A percentile compares a stretch with the other conserved stretches of the same genome.
These are phyloP conservation scores for Aplochiton taeniatus DNA, from an alignment of 2,797 vertebrate species.

Conservation along the genomic window DNA sequence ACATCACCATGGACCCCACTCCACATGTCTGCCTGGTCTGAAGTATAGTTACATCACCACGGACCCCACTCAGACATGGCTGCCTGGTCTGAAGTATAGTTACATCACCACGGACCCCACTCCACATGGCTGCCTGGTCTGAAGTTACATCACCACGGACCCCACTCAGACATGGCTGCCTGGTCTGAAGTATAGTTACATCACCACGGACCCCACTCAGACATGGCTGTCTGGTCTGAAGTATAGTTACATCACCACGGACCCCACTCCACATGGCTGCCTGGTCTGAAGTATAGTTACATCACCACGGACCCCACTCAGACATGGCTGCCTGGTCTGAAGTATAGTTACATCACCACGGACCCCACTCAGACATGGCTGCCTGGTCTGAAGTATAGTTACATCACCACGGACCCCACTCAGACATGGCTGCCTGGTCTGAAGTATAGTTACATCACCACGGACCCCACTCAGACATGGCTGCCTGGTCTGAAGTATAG, in stretches of 20 bases:
- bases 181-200: constrained; percentile 55
- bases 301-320: too few species aligned
- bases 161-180: too few species aligned
- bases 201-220: too few species aligned
- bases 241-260: too few species aligned
- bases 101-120: too few species aligned
- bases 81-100: constrained; percentile 57
- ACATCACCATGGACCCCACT: too few species aligned
- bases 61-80: too few species aligned
- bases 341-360: constrained; percentile 19
- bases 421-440: constrained; percentile 43
- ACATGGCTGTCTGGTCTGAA: constrained; percentile 50
- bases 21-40: constrained; percentile 42
- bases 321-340: constrained; percentile 51
- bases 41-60: too few species aligned
- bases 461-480: constrained; percentile 1
- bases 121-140: constrained; percentile 50
- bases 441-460: constrained; percentile 16
- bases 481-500: constrained; percentile 52
- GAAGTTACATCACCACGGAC: too few species aligned
- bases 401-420: too few species aligned
- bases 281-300: constrained; percentile 53
- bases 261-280: too few species aligned
- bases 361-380: constrained; percentile 18
- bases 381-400: constrained; percentile 48